Conservation (phyloP, 2,797 vertebrate species). For the Ispidina lecontei region DNA sequence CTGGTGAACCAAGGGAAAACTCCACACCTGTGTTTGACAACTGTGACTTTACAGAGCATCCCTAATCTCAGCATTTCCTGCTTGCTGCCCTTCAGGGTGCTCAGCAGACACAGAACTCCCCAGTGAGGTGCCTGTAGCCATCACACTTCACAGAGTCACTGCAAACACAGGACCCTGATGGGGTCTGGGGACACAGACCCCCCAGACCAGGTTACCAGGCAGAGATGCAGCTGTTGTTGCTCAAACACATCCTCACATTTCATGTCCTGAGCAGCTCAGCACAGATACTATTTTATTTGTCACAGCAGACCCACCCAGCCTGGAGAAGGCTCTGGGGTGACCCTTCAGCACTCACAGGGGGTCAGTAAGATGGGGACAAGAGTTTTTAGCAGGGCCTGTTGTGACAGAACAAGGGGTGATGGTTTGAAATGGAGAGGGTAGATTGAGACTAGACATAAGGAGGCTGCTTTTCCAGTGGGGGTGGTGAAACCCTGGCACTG, state of each 20-base stretch:
- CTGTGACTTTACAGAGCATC: not conserved
- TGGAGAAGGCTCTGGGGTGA: not conserved
- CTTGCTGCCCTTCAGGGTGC: not conserved
- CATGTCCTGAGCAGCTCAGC: not conserved
- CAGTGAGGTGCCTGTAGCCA: not conserved
- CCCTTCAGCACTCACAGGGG: not conserved
- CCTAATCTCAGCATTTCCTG: not conserved
- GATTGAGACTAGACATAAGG: not conserved
- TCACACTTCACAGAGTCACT: not conserved
- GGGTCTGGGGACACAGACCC: not conserved
- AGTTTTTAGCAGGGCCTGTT: not conserved
- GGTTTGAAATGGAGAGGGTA: not conserved
- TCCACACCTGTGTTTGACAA: not conserved
- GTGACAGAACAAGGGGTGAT: not conserved
- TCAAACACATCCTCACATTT: not conserved
- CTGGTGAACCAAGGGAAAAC: not conserved
- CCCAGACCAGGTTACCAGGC: rapidly evolving
- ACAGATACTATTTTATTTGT: not conserved
- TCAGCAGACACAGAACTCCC: not conserved
- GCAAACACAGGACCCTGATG: not conserved
- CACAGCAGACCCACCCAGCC: not conserved
- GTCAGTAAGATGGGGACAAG: not conserved
- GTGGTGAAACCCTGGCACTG: not conserved
- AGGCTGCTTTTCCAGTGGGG: not conserved
- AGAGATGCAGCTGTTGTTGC: not conserved